Evolutionary conservation across 2,797 vertebrate genomes (phyloP), one percentile per base, ranked within the genome.

Genomic region (Enteromius radiatus): DNA sequence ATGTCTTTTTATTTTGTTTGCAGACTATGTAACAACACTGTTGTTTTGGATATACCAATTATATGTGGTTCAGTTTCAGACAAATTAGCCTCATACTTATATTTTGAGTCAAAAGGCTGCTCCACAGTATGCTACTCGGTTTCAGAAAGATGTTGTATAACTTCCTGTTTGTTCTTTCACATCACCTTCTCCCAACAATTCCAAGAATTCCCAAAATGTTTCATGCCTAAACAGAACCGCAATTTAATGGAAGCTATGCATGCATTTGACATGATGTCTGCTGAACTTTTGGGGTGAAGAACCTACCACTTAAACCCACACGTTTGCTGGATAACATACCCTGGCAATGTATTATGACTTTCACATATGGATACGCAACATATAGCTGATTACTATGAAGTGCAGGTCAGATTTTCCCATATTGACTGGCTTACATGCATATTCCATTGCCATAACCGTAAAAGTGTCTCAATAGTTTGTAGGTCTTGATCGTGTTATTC

Each of bases 391-490:
- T 10, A 17, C 31, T 61, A 68, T 19, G 4, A 33, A 71, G 69
- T 76, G 31, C 26, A 49, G 81, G 75, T 41, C 61, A 56, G 45
- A 23, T 75, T 78, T 65, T 56, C 33, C 56, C 38, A 54, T 47
- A 59, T 69, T 54, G 6, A 52, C 14, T 82, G 73, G 9, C 63
- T 81, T 56, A 14, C 65, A 26, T n/a, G 15, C 36, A 76, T 89
- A 69, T 88, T 88, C 71, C 71, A 84, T 74, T 81, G 78, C 85
- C 21, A 80, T 88, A 87, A 78, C 56, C 71, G 80, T 82, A 80
- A 84, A 85, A 82, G 49, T 79, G 84, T 87, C 61, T 91, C 88
- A 91, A 89, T 75, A 78, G 90, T 76, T 84, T 83, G 70, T 84
- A 87, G 77, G 78, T 86, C 77, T 73, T 74, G 31, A 87, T 63